phyloP scores from a whole-genome alignment of 1,140 invertebrate species.

The Spodoptera frugiperda region DNA sequence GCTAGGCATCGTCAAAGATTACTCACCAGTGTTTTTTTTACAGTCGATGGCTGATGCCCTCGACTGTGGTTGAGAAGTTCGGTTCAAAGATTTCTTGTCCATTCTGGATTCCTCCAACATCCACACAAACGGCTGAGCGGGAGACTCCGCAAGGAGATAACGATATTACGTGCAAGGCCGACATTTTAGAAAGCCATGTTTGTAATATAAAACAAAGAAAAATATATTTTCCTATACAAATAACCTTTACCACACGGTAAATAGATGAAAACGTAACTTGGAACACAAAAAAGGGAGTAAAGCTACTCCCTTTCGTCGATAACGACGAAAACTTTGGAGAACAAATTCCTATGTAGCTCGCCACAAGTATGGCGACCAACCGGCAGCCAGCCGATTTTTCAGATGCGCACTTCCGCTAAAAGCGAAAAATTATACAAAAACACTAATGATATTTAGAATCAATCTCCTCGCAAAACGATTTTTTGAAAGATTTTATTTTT shows the following conservation, averaged over 20 bases:
- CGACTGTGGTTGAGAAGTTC: constrained; percentile 87
- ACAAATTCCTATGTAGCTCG: constrained; percentile 84
- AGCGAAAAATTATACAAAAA: constrained; percentile 37
- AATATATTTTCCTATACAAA: constrained; percentile 73
- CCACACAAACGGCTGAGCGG: constrained; percentile 77
- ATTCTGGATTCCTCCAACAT: constrained; percentile 88
- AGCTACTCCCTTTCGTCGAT: constrained; percentile 88
- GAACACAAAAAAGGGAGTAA: constrained; percentile 84
- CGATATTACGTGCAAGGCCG: constrained; percentile 88
- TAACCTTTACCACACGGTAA: constrained; percentile 74
- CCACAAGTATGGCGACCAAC: constrained; percentile 90
- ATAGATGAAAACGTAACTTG: constrained; percentile 75
- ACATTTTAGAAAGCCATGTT: constrained; percentile 95
- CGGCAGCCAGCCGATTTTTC: constrained; percentile 72
- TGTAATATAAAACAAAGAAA: constrained; percentile 87
- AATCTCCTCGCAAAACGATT: neutral
- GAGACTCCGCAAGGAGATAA: constrained; percentile 90
- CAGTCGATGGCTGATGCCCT: constrained; percentile 88
- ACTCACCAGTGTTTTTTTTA: constrained; percentile 90
- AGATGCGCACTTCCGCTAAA: constrained; percentile 78
- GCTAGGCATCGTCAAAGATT: neutral
- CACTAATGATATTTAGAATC: constrained; percentile 38
- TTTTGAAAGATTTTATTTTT: constrained; percentile 19
- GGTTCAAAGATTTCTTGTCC: constrained; percentile 90
- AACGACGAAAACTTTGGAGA: constrained; percentile 87